phyloP scores from a whole-genome alignment of 2,797 vertebrate genomes.

The Microcaecilia unicolor region DNA sequence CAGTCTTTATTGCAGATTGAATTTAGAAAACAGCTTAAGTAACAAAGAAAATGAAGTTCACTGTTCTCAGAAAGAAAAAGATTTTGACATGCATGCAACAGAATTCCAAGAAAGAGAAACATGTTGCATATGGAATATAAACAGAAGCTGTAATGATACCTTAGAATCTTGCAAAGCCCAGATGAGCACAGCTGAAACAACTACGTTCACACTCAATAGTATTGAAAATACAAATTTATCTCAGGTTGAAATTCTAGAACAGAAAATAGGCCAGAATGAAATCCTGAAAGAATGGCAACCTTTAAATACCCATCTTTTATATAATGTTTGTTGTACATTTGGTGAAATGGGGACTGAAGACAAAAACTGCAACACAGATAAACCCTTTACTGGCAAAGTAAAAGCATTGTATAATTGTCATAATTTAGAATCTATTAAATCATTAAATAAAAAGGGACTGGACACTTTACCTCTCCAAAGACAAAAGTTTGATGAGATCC shows the following conservation, averaged over 20 bases:
- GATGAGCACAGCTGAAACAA: rapidly evolving
- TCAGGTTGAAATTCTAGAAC: not conserved
- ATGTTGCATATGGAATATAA: rapidly evolving
- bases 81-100: rapidly evolving
- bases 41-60: not conserved
- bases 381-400: not conserved
- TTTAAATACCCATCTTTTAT: conserved; percentile 15
- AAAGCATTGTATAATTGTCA: not conserved
- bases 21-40: not conserved
- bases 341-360: not conserved
- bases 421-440: not conserved
- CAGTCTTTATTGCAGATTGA: not conserved
- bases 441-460: conserved; percentile 2
- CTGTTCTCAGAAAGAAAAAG: not conserved
- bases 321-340: not conserved
- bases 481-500: conserved; percentile 13
- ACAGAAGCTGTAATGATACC: rapidly evolving
- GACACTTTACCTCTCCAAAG: not conserved
- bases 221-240: not conserved
- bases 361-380: not conserved
- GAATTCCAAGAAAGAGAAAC: not conserved
- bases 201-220: too few species aligned
- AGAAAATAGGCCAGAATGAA: not conserved
- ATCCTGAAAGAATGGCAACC: conserved; percentile 11
- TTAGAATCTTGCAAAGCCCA: rapidly evolving